These are phyloP conservation scores for Chelon auratus DNA, from an alignment of 2,797 vertebrate genomes.

Conservation along the genomic window DNA sequence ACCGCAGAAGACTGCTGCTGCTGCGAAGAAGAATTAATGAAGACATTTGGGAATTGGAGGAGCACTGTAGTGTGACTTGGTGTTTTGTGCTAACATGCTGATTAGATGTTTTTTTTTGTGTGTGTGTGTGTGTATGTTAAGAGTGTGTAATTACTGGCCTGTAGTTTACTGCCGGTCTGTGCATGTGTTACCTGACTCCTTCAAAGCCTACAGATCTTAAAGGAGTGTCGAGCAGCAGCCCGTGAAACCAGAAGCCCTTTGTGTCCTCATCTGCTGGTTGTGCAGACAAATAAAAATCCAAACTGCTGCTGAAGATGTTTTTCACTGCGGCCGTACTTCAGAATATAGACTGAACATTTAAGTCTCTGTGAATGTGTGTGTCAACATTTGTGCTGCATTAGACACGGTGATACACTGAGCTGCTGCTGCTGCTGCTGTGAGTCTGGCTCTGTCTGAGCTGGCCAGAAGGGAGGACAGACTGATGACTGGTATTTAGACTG, in stretches of 20 bases:
- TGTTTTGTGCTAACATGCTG: constrained; percentile 27
- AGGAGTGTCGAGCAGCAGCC: constrained; percentile 26
- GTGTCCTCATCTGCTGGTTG: constrained; percentile 35
- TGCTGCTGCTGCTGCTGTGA: constrained; percentile 5
- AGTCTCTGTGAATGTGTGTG: constrained; percentile 14
- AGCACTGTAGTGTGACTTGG: constrained; percentile 20
- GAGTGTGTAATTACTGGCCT: constrained; percentile 51
- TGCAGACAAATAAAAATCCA: not conserved
- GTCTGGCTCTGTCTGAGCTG: constrained; percentile 18
- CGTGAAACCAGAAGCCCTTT: constrained; percentile 39
- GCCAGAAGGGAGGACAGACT: constrained; percentile 41
- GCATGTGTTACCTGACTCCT: constrained; percentile 62
- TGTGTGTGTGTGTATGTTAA: constrained; percentile 10
- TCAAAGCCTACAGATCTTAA: constrained; percentile 47
- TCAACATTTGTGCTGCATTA: constrained; percentile 15
- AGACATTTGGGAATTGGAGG: constrained; percentile 59
- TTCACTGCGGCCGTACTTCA: not conserved
- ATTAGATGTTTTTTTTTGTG: constrained; percentile 17
- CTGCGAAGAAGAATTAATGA: constrained; percentile 56
- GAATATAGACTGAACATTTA: constrained; percentile 1
- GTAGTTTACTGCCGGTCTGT: constrained; percentile 47
- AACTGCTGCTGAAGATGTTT: not conserved
- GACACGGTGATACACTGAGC: constrained; percentile 15
- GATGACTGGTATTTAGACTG: constrained; percentile 47
- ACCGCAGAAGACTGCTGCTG: constrained; percentile 20